Evolutionary conservation across 1,140 invertebrate genomes (phyloP), one percentile per base, ranked within the genome.

Genomic region (Plutomurus gul): DNA sequence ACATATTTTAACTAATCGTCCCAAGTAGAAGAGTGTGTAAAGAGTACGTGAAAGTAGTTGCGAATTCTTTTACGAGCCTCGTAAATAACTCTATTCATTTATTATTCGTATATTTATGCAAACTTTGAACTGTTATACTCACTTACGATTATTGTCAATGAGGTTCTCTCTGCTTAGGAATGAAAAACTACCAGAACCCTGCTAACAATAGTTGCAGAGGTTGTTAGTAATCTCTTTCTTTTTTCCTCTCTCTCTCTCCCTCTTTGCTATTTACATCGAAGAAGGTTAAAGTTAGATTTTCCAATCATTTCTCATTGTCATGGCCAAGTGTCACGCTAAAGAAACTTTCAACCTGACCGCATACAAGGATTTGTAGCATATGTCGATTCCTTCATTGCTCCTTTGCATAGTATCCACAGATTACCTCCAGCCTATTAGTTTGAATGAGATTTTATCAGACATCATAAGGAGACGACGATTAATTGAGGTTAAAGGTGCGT

Each of bases 81-180:
- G 30, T 65, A 65, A 65, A 65, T 65, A 65, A 65, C 56, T 65
- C 56, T 65, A 65, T 65, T 30, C 56, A 51, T 33, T 65, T 65
- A 65, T 65, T 65, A 65, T 65, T 65, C 27, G 10, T 27, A 65
- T 65, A 65, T 65, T 65, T 65, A 65, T 65, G 56, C 56, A 65
- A 65, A 36, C 56, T 65, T 36, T 27, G 56, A 65, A 65, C 56
- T 33, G 56, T 65, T 65, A 16, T 30, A 30, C 7, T 65, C 51
- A 25, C 10, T 30, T 60, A 60, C 51, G n/a, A 25, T 10, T n/a
- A n/a, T n/a, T n/a, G n/a, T n/a, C n/a, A n/a, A n/a, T n/a, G n/a
- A n/a, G n/a, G n/a, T n/a, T n/a, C n/a, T n/a, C n/a, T n/a, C n/a
- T n/a, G n/a, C n/a, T n/a, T n/a, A n/a, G 6, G 27, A 33, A 60